These are phyloP conservation scores for Pseudomyrmex flavicornis DNA, from an alignment of 1,140 invertebrate genomes.

Conservation along the genomic window DNA sequence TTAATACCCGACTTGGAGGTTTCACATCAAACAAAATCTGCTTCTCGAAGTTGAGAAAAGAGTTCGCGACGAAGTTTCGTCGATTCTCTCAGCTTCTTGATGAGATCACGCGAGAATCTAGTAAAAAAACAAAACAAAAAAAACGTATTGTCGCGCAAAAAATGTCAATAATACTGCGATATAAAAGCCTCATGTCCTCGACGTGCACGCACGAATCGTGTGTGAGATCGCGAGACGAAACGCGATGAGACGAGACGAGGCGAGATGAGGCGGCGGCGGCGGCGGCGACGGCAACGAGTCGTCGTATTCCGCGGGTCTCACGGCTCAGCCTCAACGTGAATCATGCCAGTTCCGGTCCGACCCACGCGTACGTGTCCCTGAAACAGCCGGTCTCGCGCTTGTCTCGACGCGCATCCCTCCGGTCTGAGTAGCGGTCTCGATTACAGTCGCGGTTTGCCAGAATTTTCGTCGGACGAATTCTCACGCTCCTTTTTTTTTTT, in stretches of 20 bases:
- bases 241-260: constrained; percentile 30
- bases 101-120: constrained; percentile 16
- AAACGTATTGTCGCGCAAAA: background rate
- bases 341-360: constrained; percentile 84
- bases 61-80: background rate
- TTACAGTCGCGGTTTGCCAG: constrained; percentile 56
- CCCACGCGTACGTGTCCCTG: constrained; percentile 81
- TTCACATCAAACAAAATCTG: background rate
- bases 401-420: constrained; percentile 65
- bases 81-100: background rate
- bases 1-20: background rate
- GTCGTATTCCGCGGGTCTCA: constrained; percentile 76
- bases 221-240: constrained; percentile 37
- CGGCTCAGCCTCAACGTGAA: constrained; percentile 80
- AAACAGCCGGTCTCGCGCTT: constrained; percentile 72
- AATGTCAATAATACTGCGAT: constrained; percentile 41
- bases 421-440: constrained; percentile 63
- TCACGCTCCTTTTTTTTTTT: constrained; percentile 30
- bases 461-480: constrained; percentile 34
- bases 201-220: constrained; percentile 7
- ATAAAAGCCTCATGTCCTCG: constrained; percentile 9
- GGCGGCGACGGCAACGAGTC: constrained; percentile 46
- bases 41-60: background rate
- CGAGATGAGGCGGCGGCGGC: constrained; percentile 23
- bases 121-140: background rate